Evolutionary conservation across 2,797 vertebrate species (phyloP), one percentile per base, ranked within the genome.

Genomic region (Dicrostonyx torquatus): DNA sequence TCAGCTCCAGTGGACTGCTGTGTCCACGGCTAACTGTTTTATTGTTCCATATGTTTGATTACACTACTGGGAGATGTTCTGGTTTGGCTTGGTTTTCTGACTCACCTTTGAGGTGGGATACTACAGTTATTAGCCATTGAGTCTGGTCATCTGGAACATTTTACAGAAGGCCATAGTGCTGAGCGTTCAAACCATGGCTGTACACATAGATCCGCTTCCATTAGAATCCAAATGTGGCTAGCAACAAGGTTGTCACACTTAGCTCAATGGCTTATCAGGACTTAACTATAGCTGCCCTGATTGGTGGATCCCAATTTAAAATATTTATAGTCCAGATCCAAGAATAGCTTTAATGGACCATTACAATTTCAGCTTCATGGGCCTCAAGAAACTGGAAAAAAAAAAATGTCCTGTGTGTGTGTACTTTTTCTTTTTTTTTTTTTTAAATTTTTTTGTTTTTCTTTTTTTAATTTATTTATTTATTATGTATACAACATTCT

Each of bases 241-340:
- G 15, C 10, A 22, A 0, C 7, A 64, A 70, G n/a, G 7, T 26
- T 12, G 4, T 37, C 66, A 29, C 3, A 15, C 48, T 31, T 11
- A 20, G 22, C 60, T 24, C 22, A 60, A 0, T 58, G 12, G 40
- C 29, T 84, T n/a, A 43, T 55, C 13, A 22, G 17, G 58, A 34
- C 29, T 77, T 24, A 17, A 17, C 26, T 34, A n/a, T 3, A 79
- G 31, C 62, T 50, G 15, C 45, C 20, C 53, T 37, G 62, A 40
- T 13, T 20, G 94, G 82, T 82, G 75, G 31, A 84, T 64, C n/a
- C 13, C 34, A 85, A 55, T 50, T 82, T 64, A 5, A 48, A 93
- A 96, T 99, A 99, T 98, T 77, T 99, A 97, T 93, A 96, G 94
- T 43, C 48, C 98, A 20, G 99, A 99, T 70, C 98, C 98, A 89